phyloP scores from a whole-genome alignment of 2,888 invertebrate species.

The Scaptomyza caliginosa region DNA sequence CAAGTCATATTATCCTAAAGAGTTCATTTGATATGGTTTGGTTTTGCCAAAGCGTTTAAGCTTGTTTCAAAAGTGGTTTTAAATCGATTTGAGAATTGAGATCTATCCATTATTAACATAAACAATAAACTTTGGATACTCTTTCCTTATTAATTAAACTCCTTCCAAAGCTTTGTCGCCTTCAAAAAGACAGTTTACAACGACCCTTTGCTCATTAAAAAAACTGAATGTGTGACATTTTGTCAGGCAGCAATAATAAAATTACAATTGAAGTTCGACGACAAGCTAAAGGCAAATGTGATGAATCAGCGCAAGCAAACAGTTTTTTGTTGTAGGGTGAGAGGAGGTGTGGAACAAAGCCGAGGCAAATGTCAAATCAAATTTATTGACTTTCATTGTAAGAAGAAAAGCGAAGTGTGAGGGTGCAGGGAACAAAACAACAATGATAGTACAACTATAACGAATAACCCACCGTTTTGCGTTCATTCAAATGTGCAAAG shows the following conservation, averaged over 20 bases:
- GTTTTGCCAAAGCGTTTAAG: too few species aligned
- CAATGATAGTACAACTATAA: slow-evolving; percentile 39
- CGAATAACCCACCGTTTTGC: slow-evolving; percentile 45
- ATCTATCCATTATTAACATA: too few species aligned
- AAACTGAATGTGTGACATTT: slow-evolving; percentile 66
- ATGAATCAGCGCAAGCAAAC: slow-evolving; percentile 65
- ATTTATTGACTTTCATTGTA: slow-evolving; percentile 78
- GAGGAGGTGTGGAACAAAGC: neutral
- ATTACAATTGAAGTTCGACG: slow-evolving; percentile 66
- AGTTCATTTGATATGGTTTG: too few species aligned
- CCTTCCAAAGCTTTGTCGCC: too few species aligned
- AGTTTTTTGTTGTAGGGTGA: too few species aligned
- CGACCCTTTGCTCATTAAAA: slow-evolving; percentile 66
- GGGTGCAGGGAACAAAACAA: neutral
- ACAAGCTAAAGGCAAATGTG: slow-evolving; percentile 62
- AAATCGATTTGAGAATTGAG: too few species aligned
- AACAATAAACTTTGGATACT: too few species aligned
- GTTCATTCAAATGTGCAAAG: slow-evolving; percentile 77
- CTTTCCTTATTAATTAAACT: neutral
- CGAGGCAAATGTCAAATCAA: slow-evolving; percentile 73
- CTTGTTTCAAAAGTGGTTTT: too few species aligned
- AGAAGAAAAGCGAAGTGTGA: slow-evolving; percentile 25
- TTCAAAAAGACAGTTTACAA: neutral
- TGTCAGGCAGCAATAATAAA: slow-evolving; percentile 70
- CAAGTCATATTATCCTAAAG: too few species aligned